These are phyloP conservation scores for Chromoteleia sp. DNA, from an alignment of 2,888 invertebrate genomes.

Conservation along the genomic window DNA sequence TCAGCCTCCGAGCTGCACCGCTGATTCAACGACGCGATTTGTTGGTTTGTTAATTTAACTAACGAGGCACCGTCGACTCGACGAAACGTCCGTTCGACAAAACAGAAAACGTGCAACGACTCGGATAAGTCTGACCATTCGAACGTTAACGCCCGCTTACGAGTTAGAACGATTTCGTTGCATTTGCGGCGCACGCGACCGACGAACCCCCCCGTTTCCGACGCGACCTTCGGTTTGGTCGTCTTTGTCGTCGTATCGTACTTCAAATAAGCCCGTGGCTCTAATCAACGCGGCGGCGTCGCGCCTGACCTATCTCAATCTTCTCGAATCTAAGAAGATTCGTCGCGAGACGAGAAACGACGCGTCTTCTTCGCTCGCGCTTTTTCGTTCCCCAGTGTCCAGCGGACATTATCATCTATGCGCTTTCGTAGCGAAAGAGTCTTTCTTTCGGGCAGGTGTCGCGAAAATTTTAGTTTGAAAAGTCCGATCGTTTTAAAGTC, in stretches of 20 bases:
- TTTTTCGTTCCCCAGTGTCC: constrained; percentile 15
- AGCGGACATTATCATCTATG: too few relatives aligned
- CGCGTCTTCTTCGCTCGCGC: constrained; percentile 43
- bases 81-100: constrained; percentile 5
- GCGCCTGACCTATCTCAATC: constrained; percentile 71
- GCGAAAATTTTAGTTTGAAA: too few relatives aligned
- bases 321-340: constrained; percentile 64
- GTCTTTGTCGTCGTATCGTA: constrained; percentile 44
- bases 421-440: too few relatives aligned
- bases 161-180: constrained; percentile 35
- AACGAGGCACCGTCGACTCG: constrained; percentile 12
- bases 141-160: constrained; percentile 28
- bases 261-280: constrained; percentile 62
- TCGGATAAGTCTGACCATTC: constrained; percentile 12
- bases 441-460: too few relatives aligned
- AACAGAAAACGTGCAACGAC: not conserved
- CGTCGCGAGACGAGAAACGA: constrained; percentile 68
- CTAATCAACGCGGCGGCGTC: constrained; percentile 65
- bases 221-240: constrained; percentile 53
- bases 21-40: constrained; percentile 28
- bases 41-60: constrained; percentile 40
- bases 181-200: not conserved
- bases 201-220: constrained; percentile 31
- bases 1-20: too few relatives aligned
- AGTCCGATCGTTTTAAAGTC: too few relatives aligned